These are phyloP conservation scores for Saccostrea cuccullata DNA, from an alignment of 1,140 invertebrate genomes.

Conservation along the genomic window DNA sequence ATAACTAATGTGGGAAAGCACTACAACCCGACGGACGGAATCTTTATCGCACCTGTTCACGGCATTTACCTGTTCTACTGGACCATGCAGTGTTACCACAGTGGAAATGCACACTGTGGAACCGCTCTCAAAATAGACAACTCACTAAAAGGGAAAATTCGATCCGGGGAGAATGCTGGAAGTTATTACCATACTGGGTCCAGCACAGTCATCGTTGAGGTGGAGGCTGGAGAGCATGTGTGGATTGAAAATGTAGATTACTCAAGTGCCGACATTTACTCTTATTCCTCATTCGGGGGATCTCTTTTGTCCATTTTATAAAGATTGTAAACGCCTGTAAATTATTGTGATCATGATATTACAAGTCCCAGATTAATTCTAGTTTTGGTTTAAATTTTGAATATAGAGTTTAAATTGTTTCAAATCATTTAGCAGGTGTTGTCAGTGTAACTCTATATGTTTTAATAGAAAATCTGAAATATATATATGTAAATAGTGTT, in stretches of 20 bases:
- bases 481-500: too few relatives aligned
- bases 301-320: not conserved
- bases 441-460: too few relatives aligned
- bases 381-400: too few relatives aligned
- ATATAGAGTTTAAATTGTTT: too few relatives aligned
- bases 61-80: not conserved
- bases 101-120: not conserved
- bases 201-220: not conserved
- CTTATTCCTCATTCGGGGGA: not conserved
- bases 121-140: not conserved
- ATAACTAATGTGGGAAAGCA: not conserved
- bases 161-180: not conserved
- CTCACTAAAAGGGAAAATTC: not conserved
- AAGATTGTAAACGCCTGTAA: not conserved
- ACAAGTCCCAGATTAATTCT: too few relatives aligned
- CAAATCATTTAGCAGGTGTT: too few relatives aligned
- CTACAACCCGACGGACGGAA: not conserved
- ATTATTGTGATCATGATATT: too few relatives aligned
- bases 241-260: not conserved
- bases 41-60: constrained; percentile 6
- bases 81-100: not conserved
- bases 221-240: not conserved
- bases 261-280: not conserved
- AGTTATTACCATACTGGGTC: not conserved
- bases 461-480: too few relatives aligned